A percentile compares a stretch with the other conserved stretches of the same genome.
Conservation (phyloP, 1,140 invertebrate genomes). For the Drosophila carrolli region DNA sequence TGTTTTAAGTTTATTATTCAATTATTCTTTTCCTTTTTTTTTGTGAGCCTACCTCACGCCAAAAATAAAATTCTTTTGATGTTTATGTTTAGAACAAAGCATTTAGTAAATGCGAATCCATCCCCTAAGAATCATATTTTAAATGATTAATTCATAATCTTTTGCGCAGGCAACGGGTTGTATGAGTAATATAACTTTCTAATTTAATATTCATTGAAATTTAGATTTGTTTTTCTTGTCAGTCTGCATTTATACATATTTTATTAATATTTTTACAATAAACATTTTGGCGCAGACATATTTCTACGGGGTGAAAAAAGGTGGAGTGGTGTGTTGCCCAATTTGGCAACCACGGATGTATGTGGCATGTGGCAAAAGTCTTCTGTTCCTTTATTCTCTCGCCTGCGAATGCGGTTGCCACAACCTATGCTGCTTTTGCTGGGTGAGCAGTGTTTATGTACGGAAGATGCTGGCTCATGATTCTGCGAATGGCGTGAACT, state of each 20-base stretch:
- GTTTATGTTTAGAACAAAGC: slow-evolving; percentile 35
- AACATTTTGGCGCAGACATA: slow-evolving; percentile 68
- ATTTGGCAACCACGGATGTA: slow-evolving; percentile 57
- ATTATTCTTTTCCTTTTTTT: background rate
- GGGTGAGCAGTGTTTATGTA: slow-evolving; percentile 31
- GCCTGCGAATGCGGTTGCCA: slow-evolving; percentile 46
- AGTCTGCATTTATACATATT: slow-evolving; percentile 38
- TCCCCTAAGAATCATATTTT: slow-evolving; percentile 6
- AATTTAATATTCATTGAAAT: slow-evolving; percentile 13
- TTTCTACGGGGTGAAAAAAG: slow-evolving; percentile 12
- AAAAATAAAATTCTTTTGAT: slow-evolving; percentile 27
- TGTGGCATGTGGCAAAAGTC: slow-evolving; percentile 64
- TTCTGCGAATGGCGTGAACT: slow-evolving; percentile 79
- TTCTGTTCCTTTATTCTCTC: slow-evolving; percentile 24
- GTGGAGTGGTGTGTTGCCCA: slow-evolving; percentile 30
- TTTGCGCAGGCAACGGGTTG: background rate
- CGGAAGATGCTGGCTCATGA: slow-evolving; percentile 47
- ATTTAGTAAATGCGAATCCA: background rate
- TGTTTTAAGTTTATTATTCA: slow-evolving; percentile 26
- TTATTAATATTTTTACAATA: slow-evolving; percentile 67
- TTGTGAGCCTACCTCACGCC: slow-evolving; percentile 31
- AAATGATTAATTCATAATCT: slow-evolving; percentile 30
- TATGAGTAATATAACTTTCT: slow-evolving; percentile 16
- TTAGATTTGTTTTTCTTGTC: background rate
- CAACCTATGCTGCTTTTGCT: slow-evolving; percentile 20